Percentiles rank a stretch among this genome's conserved stretches.
Conservation (phyloP, 2,888 invertebrate genomes). For the Drosophila fungiperda region DNA sequence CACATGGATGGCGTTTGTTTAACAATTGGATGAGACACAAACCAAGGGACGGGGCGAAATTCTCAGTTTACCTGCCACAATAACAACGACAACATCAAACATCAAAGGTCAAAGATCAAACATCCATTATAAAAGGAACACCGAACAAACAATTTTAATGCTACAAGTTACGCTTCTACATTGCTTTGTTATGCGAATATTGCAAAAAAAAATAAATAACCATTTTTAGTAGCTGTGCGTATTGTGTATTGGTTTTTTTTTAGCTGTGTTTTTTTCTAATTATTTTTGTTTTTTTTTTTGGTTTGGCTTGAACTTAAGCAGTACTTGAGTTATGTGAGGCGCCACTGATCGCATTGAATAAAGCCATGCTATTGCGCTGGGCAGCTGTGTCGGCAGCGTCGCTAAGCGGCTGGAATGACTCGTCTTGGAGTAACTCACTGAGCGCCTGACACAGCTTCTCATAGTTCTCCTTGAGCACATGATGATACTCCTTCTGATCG, state of each 20-base stretch:
- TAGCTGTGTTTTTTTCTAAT: slow-evolving; percentile 8
- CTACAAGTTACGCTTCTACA: slow-evolving; percentile 64
- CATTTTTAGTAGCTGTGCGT: slow-evolving; percentile 71
- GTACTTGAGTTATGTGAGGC: slow-evolving; percentile 93
- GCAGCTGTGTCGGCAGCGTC: slow-evolving; percentile 86
- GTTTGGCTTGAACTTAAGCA: slow-evolving; percentile 86
- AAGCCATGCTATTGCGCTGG: slow-evolving; percentile 91
- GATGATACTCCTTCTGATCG: slow-evolving; percentile 97
- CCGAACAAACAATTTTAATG: slow-evolving; percentile 66
- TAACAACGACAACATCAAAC: slow-evolving; percentile 65
- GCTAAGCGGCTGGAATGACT: slow-evolving; percentile 87
- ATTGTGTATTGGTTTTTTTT: slow-evolving; percentile 38
- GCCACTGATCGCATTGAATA: slow-evolving; percentile 92
- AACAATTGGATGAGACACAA: slow-evolving; percentile 53
- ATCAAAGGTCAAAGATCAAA: slow-evolving; percentile 45
- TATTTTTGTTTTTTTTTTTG: slow-evolving; percentile 1
- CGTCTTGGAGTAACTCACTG: slow-evolving; percentile 89
- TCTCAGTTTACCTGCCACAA: slow-evolving; percentile 75
- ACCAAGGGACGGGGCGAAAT: slow-evolving; percentile 55
- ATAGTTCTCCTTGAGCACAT: slow-evolving; percentile 93
- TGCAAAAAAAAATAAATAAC: slow-evolving; percentile 20
- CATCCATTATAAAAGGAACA: slow-evolving; percentile 61
- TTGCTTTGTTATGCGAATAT: slow-evolving; percentile 61
- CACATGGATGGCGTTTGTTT: slow-evolving; percentile 41
- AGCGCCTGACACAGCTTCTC: slow-evolving; percentile 93